A percentile compares a stretch with the other conserved stretches of the same genome.
These are phyloP conservation scores for Drosophila bunnanda DNA, from an alignment of 2,888 invertebrate genomes.

Conservation along the genomic window DNA sequence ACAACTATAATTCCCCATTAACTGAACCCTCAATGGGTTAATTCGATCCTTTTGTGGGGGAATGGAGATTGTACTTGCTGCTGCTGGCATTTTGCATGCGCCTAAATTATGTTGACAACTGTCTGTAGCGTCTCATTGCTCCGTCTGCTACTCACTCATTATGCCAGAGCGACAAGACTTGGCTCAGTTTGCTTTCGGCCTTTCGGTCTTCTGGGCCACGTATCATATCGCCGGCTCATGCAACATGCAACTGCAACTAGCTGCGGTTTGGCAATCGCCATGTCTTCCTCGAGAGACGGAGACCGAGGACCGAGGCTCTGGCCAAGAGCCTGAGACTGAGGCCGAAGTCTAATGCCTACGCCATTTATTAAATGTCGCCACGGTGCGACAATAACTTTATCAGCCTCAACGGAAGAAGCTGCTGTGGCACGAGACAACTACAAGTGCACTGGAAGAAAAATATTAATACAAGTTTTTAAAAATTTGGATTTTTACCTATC, in stretches of 20 bases:
- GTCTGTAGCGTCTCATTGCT: constrained; percentile 77
- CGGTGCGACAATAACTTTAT: constrained; percentile 83
- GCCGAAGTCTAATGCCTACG: constrained; percentile 75
- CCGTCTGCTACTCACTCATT: constrained; percentile 80
- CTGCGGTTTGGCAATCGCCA: constrained; percentile 34
- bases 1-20: accelerated
- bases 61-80: constrained; percentile 42
- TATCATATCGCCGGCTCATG: constrained; percentile 79
- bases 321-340: constrained; percentile 35
- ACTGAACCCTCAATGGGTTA: constrained; percentile 10
- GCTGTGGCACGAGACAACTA: constrained; percentile 44
- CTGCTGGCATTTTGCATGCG: constrained; percentile 75
- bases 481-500: too few relatives aligned
- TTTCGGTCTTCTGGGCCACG: constrained; percentile 58
- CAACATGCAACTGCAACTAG: constrained; percentile 62
- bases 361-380: constrained; percentile 82
- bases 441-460: constrained; percentile 12
- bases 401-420: constrained; percentile 60
- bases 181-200: constrained; percentile 21
- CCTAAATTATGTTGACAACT: constrained; percentile 83
- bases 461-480: too few relatives aligned
- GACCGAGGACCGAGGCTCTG: constrained; percentile 13
- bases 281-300: constrained; percentile 33
- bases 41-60: constrained; percentile 5
- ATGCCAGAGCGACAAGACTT: constrained; percentile 60